These are phyloP conservation scores for Epinephelus cyanopodus DNA, from an alignment of 2,113 vertebrate genomes.

Conservation along the genomic window DNA sequence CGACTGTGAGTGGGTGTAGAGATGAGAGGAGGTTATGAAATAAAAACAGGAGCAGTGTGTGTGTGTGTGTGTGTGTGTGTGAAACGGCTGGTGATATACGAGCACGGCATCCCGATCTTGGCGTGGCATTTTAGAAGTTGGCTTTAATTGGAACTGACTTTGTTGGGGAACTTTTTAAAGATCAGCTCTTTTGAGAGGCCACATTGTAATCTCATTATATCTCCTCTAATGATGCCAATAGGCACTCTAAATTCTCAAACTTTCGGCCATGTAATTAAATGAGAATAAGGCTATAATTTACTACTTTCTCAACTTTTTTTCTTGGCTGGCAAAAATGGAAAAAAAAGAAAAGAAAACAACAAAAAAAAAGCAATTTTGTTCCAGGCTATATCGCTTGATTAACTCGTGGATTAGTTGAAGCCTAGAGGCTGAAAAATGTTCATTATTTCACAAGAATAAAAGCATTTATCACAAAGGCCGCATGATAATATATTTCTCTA, in stretches of 20 bases:
- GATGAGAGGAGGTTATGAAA: not conserved
- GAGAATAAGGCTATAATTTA: slow-evolving; percentile 13
- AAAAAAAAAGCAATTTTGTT: not conserved
- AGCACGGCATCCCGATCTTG: slow-evolving; percentile 10
- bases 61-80: not conserved
- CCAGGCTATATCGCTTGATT: slow-evolving; percentile 31
- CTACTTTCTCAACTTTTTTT: not conserved
- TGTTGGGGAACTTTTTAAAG: slow-evolving; percentile 50
- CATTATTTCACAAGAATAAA: slow-evolving; percentile 49
- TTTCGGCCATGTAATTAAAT: slow-evolving; percentile 35
- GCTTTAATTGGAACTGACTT: slow-evolving; percentile 57
- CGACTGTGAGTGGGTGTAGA: not conserved
- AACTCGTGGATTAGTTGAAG: slow-evolving; percentile 30
- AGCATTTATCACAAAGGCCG: slow-evolving; percentile 37
- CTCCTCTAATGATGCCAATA: slow-evolving; percentile 44
- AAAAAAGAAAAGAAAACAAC: no score
- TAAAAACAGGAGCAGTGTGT: not conserved
- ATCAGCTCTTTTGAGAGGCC: slow-evolving; percentile 46
- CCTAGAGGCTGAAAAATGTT: slow-evolving; percentile 38
- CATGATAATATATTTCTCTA: slow-evolving; percentile 14
- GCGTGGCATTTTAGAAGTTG: slow-evolving; percentile 53
- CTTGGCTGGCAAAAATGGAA: not conserved
- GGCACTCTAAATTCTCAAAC: slow-evolving; percentile 30
- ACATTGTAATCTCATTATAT: slow-evolving; percentile 41
- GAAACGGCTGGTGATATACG: not conserved